Percentiles rank a stretch among this genome's conserved stretches.
Evolutionary conservation across 2,888 invertebrate genomes (phyloP).

Genomic region (Chouioia cunea): DNA sequence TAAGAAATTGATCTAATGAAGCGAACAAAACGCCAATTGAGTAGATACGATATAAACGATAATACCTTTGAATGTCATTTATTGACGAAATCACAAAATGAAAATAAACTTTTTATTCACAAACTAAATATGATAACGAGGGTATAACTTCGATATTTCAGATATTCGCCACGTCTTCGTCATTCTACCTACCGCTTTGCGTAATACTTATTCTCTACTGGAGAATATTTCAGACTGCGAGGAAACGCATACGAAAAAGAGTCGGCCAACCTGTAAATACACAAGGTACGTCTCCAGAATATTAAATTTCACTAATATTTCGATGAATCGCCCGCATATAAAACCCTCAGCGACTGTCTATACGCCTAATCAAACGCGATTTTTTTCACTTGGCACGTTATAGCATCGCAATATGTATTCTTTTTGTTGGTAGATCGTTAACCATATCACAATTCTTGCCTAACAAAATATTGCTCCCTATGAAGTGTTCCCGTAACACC

Average conservation of each 20-base stretch:
- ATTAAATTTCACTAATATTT: neutral
- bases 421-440: no score
- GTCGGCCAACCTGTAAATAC: constrained; percentile 67
- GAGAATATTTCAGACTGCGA: constrained; percentile 90
- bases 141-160: constrained; percentile 69
- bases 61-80: no score
- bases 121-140: no score
- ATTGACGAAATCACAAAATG: no score
- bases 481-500: no score
- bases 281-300: constrained; percentile 49
- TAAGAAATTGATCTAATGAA: no score
- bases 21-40: no score
- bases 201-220: constrained; percentile 91
- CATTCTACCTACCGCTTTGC: constrained; percentile 90
- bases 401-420: no score
- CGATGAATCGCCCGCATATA: neutral
- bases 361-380: constrained; percentile 1
- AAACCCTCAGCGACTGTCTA: neutral
- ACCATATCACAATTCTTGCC: no score
- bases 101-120: no score
- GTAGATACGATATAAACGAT: no score
- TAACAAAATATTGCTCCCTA: no score
- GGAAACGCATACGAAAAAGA: constrained; percentile 84
- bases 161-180: constrained; percentile 90
- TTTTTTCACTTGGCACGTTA: neutral